A percentile compares a stretch with the other conserved stretches of the same genome.
Evolutionary conservation across 2,797 vertebrate genomes (phyloP).

Genomic region (Falco columbarius): DNA sequence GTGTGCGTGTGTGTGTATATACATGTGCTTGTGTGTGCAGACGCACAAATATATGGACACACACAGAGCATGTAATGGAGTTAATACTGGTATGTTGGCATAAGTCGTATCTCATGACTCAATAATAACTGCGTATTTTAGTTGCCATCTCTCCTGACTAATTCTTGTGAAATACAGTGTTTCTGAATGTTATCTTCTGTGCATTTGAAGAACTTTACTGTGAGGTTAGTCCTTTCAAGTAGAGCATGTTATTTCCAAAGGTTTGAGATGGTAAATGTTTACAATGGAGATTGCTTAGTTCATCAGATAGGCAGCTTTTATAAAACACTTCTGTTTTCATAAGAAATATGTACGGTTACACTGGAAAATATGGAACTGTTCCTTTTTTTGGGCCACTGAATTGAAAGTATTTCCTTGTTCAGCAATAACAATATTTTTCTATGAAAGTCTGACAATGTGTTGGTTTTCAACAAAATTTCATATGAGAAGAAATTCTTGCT

Average conservation of each 20-base stretch:
- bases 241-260: not conserved
- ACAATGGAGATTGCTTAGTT: not conserved
- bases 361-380: not conserved
- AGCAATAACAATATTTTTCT: not conserved
- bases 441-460: not conserved
- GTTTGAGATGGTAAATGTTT: not conserved
- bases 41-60: too few relatives aligned
- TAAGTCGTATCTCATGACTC: not conserved
- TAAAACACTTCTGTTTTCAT: not conserved
- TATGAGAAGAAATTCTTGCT: not conserved
- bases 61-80: not conserved
- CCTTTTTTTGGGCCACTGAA: not conserved
- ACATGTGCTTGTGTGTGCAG: not conserved
- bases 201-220: not conserved
- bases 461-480: not conserved
- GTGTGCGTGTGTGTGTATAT: fast-evolving
- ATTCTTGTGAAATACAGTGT: not conserved
- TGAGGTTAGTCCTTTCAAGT: not conserved
- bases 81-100: not conserved
- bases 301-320: not conserved
- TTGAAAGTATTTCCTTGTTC: conserved; percentile 18
- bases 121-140: not conserved
- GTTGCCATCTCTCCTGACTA: not conserved
- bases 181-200: not conserved
- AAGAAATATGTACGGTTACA: not conserved